Evolutionary conservation across 2,797 vertebrate species (phyloP).

Genomic region (Pristis pectinata): DNA sequence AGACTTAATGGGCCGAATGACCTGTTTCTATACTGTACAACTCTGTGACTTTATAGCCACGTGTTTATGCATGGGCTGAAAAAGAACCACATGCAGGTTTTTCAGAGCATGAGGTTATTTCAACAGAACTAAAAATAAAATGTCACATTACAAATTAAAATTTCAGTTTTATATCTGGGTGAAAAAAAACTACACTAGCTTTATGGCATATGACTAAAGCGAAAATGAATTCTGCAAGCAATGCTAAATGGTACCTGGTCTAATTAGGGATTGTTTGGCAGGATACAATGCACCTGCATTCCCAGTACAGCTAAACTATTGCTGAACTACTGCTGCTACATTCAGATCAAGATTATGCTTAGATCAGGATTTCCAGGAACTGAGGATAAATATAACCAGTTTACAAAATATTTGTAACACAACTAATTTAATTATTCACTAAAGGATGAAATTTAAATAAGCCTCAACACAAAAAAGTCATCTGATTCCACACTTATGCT

Average conservation of each 20-base stretch:
- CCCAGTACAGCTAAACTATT: background rate
- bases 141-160: background rate
- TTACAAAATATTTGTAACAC: constrained; percentile 8
- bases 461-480: background rate
- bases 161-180: background rate
- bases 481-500: background rate
- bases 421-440: background rate
- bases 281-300: background rate
- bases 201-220: background rate
- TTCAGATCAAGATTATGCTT: background rate
- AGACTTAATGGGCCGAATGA: too few relatives aligned
- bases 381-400: background rate
- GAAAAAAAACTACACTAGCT: background rate
- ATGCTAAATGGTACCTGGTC: background rate
- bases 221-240: background rate
- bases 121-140: background rate
- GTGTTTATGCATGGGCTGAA: background rate
- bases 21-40: too few relatives aligned
- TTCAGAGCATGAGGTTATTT: background rate
- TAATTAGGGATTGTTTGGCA: background rate
- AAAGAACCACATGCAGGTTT: background rate
- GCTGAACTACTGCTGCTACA: background rate
- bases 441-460: background rate
- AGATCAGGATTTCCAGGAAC: background rate
- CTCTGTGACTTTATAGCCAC: too few relatives aligned